A percentile compares a stretch with the other conserved stretches of the same genome.
Evolutionary conservation across 1,140 invertebrate genomes (phyloP).

Genomic region (Brachionus sp.): DNA sequence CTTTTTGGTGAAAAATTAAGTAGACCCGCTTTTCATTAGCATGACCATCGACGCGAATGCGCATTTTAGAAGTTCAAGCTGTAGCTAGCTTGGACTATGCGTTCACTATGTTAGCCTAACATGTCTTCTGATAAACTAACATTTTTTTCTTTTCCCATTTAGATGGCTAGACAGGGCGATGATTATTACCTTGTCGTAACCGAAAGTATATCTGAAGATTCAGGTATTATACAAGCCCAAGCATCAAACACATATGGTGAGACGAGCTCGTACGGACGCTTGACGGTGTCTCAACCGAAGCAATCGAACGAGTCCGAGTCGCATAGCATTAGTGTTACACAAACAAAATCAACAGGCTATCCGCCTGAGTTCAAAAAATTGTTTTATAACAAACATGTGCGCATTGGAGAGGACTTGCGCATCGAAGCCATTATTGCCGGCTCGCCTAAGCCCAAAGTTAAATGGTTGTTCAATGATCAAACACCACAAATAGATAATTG

Average conservation of each 20-base stretch:
- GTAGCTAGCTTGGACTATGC: conserved; percentile 26
- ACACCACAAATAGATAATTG: conserved; percentile 24
- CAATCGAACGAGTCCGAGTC: not conserved
- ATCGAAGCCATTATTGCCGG: conserved; percentile 31
- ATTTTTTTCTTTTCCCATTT: not conserved
- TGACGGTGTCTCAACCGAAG: conserved; percentile 10
- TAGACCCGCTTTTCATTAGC: not conserved
- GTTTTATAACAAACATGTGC: conserved; percentile 26
- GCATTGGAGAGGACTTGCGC: conserved; percentile 16
- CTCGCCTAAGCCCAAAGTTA: conserved; percentile 20
- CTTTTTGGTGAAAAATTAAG: not conserved
- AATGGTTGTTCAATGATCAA: conserved; percentile 36
- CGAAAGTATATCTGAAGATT: conserved; percentile 37
- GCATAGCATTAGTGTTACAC: not conserved
- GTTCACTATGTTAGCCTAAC: not conserved
- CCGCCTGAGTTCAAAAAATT: conserved; percentile 39
- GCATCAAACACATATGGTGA: conserved; percentile 5
- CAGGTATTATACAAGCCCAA: conserved; percentile 4
- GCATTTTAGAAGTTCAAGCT: conserved; percentile 21
- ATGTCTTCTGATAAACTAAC: not conserved
- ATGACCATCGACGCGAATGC: not conserved
- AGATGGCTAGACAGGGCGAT: conserved; percentile 46
- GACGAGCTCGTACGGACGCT: conserved; percentile 25
- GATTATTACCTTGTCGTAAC: conserved; percentile 45
- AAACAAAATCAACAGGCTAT: not conserved